Percentiles rank a stretch among this genome's conserved stretches.
These are phyloP conservation scores for Protaetia brevitarsis DNA, from an alignment of 1,140 invertebrate species.

Conservation along the genomic window DNA sequence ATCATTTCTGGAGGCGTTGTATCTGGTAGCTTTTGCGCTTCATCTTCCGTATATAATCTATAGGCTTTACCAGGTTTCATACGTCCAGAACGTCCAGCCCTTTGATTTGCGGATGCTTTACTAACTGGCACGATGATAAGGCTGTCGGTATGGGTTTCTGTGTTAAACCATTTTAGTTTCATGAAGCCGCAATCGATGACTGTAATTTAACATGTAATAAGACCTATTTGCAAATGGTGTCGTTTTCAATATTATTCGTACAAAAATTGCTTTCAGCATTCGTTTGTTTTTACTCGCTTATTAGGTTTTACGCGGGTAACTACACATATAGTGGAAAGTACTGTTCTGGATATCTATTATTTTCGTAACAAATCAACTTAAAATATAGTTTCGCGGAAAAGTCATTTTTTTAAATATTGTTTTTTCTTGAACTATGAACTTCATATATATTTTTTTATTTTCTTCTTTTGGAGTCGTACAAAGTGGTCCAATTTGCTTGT, in stretches of 20 bases:
- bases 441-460: no score
- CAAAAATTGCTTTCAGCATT: neutral
- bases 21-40: slow-evolving; percentile 67
- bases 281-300: no score
- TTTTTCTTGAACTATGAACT: no score
- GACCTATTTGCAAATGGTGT: neutral
- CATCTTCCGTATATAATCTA: slow-evolving; percentile 75
- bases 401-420: no score
- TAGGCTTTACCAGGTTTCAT: slow-evolving; percentile 80
- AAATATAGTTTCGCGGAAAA: no score
- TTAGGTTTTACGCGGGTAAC: no score
- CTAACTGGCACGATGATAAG: slow-evolving; percentile 83
- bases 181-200: slow-evolving; percentile 97
- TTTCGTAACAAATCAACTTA: no score
- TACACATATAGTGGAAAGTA: no score
- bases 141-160: slow-evolving; percentile 78
- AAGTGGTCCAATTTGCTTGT: no score
- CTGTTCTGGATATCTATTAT: no score
- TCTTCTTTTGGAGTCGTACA: no score
- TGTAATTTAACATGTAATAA: slow-evolving; percentile 49
- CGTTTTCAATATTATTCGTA: no score
- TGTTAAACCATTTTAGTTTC: slow-evolving; percentile 91
- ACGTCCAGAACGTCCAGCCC: slow-evolving; percentile 89
- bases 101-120: slow-evolving; percentile 85
- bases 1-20: slow-evolving; percentile 90